These are phyloP conservation scores for Matsumurasca onukii DNA, from an alignment of 1,140 invertebrate genomes.

Conservation along the genomic window DNA sequence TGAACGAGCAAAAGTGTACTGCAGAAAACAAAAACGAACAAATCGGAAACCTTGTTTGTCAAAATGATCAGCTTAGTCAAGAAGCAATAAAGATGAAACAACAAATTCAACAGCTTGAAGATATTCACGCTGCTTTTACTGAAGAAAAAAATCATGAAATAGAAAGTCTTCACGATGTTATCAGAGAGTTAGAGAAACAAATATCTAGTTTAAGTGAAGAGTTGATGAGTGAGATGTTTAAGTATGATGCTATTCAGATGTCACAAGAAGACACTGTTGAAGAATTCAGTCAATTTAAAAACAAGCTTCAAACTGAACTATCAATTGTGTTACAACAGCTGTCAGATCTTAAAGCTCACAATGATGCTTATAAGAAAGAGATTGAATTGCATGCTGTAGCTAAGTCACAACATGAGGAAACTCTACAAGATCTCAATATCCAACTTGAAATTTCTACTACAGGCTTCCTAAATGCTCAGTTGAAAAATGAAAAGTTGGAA, in stretches of 20 bases:
- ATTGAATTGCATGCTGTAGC: not conserved
- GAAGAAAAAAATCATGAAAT: not conserved
- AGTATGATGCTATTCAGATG: not conserved
- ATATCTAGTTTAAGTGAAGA: constrained; percentile 6
- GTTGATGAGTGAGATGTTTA: constrained; percentile 1
- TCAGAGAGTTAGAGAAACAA: not conserved
- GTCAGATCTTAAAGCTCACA: not conserved
- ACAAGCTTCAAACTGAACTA: not conserved
- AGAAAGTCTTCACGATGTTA: not conserved
- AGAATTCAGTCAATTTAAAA: not conserved
- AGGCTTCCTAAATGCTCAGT: not conserved
- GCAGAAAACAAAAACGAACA: too few species aligned
- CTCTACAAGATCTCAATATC: not conserved
- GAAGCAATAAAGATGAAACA: too few species aligned
- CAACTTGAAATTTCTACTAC: not conserved
- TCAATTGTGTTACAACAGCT: not conserved
- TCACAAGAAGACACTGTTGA: not conserved
- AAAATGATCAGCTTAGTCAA: too few species aligned
- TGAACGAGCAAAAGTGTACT: too few species aligned
- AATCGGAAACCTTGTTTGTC: too few species aligned
- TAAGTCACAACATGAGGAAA: not conserved
- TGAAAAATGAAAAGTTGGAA: not conserved
- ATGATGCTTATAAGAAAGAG: not conserved
- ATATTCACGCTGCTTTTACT: too few species aligned
- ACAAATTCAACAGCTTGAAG: too few species aligned